Evolutionary conservation across 1,140 invertebrate genomes (phyloP), one percentile per base, ranked within the genome.

Genomic region (Papilio helenus): DNA sequence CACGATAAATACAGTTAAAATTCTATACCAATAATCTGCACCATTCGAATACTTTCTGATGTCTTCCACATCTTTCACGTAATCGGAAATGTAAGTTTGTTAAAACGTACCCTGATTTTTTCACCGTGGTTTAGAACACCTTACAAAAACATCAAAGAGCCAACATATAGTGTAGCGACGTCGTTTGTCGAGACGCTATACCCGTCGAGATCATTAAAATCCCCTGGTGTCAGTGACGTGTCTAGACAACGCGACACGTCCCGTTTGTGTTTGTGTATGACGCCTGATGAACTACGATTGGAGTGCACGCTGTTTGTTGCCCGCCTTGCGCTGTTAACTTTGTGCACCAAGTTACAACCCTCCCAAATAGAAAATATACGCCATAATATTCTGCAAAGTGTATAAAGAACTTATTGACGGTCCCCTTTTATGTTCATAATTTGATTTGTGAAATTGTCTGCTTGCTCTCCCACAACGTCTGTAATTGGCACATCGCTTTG

Each of bases 141-240:
- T 61, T 68, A 68, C 61, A 29, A 16, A 61, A 68, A 68, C 61
- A 68, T 29, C 26, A 68, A 68, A 68, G 26, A 34, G 4, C 14
- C 26, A 16, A 34, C 61, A 34, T 61, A 61, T 26, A 20, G 20
- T 42, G 46, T 65, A 12, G 34, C 29, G 74, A 55, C 58, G 58
- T 76, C 55, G 12, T 3, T 18, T 16, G 74, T 29, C 49, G 49
- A 20, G 29, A 77, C 51, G 29, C 34, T 29, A 44, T 34, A 68
- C 34, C 76, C 55, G 39, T 58, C 5, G 73, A 26, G 29, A 76
- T 77, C 76, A 77, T 77, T 77, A 77, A 77, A 77, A 77, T 65
- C 76, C 76, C 55, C 55, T 65, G 58, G 16, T 20, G 55, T 42
- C 46, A 10, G 8, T 55, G 23, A 23, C 74, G 14, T 58, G 76